Percentiles rank a stretch among this genome's conserved stretches.
phyloP scores from a whole-genome alignment of 2,113 vertebrate species.

The Syngnathus floridae region DNA sequence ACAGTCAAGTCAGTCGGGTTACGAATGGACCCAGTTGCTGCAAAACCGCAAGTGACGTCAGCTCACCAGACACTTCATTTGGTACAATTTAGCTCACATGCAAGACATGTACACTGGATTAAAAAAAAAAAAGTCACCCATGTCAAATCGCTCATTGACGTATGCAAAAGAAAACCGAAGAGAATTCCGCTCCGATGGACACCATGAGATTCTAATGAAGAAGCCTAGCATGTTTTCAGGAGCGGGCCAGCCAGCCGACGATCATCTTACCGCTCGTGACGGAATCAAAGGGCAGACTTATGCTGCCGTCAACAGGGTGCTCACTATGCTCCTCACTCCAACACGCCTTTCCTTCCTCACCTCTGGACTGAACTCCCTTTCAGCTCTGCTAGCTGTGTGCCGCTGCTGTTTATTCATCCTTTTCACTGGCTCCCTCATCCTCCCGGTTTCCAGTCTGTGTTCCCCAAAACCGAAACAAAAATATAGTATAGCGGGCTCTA shows the following conservation, averaged over 20 bases:
- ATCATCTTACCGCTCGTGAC: conserved; percentile 30
- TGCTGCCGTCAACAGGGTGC: conserved; percentile 63
- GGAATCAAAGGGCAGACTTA: conserved; percentile 68
- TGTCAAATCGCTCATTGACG: too few relatives aligned
- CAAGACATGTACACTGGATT: not conserved
- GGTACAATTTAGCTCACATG: not conserved
- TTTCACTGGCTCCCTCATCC: not conserved
- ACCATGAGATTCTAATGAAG: too few relatives aligned
- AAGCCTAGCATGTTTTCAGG: conserved; percentile 10
- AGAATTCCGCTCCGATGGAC: too few relatives aligned
- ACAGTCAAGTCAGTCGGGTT: conserved; percentile 12
- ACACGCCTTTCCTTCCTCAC: conserved; percentile 46
- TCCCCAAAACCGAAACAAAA: conserved; percentile 11
- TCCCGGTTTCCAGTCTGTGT: not conserved
- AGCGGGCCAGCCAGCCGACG: conserved; percentile 21
- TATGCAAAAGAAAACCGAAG: too few relatives aligned
- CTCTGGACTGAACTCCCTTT: conserved; percentile 46
- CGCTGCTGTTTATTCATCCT: conserved; percentile 46
- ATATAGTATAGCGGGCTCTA: conserved; percentile 1
- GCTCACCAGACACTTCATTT: conserved; percentile 4
- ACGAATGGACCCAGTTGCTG: not conserved
- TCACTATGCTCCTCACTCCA: conserved; percentile 56
- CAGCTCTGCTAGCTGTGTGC: conserved; percentile 20
- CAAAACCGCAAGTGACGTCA: conserved; percentile 21
- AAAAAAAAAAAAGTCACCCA: not conserved